Evolutionary conservation across 2,113 vertebrate genomes (phyloP), one percentile per base, ranked within the genome.

Genomic region (Lepus europaeus): DNA sequence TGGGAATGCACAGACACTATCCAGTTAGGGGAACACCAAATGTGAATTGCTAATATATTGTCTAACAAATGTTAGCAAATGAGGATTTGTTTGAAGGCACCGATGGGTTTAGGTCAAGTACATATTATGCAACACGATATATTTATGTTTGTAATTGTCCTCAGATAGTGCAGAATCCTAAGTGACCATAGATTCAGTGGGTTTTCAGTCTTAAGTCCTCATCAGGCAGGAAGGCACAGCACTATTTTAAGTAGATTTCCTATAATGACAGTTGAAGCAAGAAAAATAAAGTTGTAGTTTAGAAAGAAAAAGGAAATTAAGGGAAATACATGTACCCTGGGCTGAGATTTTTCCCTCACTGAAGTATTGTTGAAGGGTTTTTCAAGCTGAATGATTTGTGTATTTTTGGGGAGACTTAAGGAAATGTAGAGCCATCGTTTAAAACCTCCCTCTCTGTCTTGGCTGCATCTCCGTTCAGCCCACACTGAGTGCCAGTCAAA

Each of bases 231-330:
- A 94, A 92, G 83, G 6, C 61, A 31, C 17, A 72, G n/a, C n/a
- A 63, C 13, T 45, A 66, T 72, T 90, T 96, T 88, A 64, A 73
- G 61, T 68, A 87, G 49, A 79, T 88, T 92, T 90, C 89, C 59
- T 81, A 3, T 69, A 92, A 45, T 80, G 10, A 82, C 25, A 90
- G 16, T 66, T 74, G 56, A 86, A 68, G 33, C 53, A 92, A 81
- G 56, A 93, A 80, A 53, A 53, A 2, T 14, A 45, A 77, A 92
- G 19, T 79, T 6, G 10, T 31, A 77, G 4, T 72, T 76, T 22
- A 63, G 68, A 66, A 29, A 45, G 14, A 20, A 19, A 49, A 4
- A 11, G 10, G 17, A 77, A 77, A 72, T 72, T 59, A 59, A 59
- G 70, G 36, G 25, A 49, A 53, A 76, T 29, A 25, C 9, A 49